phyloP scores from a whole-genome alignment of 1,140 invertebrate species.

The Drosophila takahashii region DNA sequence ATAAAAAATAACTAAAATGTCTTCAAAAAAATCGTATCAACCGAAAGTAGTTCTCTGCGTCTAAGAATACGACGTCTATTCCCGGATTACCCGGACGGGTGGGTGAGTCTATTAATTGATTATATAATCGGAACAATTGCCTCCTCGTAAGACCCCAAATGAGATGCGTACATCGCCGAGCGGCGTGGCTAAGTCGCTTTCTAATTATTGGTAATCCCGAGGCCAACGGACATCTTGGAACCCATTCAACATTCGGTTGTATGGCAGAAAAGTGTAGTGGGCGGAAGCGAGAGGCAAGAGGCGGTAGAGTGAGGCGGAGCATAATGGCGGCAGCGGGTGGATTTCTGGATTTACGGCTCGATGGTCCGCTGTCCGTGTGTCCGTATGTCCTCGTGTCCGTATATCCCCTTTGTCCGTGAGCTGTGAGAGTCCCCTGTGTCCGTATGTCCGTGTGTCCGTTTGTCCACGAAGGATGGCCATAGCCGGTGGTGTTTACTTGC shows the following conservation, averaged over 20 bases:
- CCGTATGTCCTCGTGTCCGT: conserved; percentile 12
- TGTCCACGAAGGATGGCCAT: conserved; percentile 37
- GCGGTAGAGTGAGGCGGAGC: conserved; percentile 22
- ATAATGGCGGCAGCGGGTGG: conserved; percentile 76
- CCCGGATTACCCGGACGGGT: background rate
- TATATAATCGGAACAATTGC: conserved; percentile 41
- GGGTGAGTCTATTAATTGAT: conserved; percentile 12
- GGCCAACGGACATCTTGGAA: conserved; percentile 43
- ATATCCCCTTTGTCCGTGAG: conserved; percentile 7
- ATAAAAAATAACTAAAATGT: no score
- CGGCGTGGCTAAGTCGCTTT: conserved; percentile 17
- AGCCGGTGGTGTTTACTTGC: conserved; percentile 80
- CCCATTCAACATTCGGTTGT: background rate
- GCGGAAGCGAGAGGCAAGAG: background rate
- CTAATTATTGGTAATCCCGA: conserved; percentile 49
- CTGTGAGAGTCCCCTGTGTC: background rate
- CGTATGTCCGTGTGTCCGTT: conserved; percentile 22
- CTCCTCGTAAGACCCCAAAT: conserved; percentile 35
- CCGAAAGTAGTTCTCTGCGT: background rate
- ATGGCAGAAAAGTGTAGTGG: background rate
- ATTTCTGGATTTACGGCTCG: conserved; percentile 46
- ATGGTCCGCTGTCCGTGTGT: conserved; percentile 27
- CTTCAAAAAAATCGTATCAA: no score
- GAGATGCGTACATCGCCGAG: conserved; percentile 20
- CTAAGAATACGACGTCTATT: background rate